phyloP scores from a whole-genome alignment of 2,888 invertebrate genomes.

The Barypeithes pellucidus region DNA sequence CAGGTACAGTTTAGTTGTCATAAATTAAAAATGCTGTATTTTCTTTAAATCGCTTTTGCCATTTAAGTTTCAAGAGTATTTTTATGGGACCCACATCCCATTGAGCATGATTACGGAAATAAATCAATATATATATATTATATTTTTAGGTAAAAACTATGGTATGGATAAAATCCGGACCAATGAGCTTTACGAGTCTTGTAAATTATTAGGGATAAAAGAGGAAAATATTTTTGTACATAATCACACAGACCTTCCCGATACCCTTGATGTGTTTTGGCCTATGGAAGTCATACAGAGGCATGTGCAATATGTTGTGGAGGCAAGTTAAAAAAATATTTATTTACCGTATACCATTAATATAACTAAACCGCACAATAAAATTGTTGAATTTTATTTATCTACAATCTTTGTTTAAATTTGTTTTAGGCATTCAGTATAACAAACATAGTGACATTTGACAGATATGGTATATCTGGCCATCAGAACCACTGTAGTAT shows the following conservation, averaged over 20 bases:
- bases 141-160: conserved; percentile 67
- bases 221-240: conserved; percentile 82
- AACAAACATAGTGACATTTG: conserved; percentile 93
- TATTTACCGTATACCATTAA: too few species aligned
- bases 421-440: conserved; percentile 76
- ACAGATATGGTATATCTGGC: conserved; percentile 92
- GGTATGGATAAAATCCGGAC: conserved; percentile 75
- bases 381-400: too few species aligned
- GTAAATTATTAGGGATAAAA: conserved; percentile 85
- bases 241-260: conserved; percentile 82
- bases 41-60: too few species aligned
- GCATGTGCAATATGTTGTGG: conserved; percentile 79
- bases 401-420: neutral
- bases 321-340: conserved; percentile 64
- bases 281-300: conserved; percentile 77
- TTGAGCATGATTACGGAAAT: too few species aligned
- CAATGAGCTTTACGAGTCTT: conserved; percentile 88
- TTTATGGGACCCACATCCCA: too few species aligned
- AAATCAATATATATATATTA: too few species aligned
- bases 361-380: too few species aligned
- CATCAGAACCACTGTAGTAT: conserved; percentile 94
- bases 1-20: conserved; percentile 74
- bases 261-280: conserved; percentile 87
- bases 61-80: too few species aligned
- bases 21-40: too few species aligned